Percentiles rank a stretch among this genome's conserved stretches.
phyloP scores from a whole-genome alignment of 2,888 invertebrate genomes.

The Drosophila melanosoma region DNA sequence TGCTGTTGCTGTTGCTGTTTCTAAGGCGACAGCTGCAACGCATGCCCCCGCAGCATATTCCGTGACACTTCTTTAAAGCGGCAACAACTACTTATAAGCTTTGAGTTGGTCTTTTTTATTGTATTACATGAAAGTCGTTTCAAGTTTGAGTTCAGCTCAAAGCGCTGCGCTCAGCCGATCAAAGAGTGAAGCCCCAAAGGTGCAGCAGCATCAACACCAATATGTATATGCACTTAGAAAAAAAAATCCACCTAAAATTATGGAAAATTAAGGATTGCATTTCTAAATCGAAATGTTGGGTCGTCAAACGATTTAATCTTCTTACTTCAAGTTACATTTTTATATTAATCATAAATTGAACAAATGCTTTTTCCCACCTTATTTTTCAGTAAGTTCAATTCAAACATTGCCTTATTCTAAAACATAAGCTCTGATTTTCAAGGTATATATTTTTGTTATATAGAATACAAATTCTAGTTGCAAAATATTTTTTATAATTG shows the following conservation, averaged over 20 bases:
- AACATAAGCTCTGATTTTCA: not conserved
- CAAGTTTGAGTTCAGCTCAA: constrained; percentile 55
- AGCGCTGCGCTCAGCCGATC: constrained; percentile 38
- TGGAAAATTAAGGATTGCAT: not conserved
- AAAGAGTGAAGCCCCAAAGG: constrained; percentile 58
- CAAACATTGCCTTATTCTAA: not conserved
- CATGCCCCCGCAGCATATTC: constrained; percentile 36
- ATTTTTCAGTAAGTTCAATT: not conserved
- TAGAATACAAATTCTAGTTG: not conserved
- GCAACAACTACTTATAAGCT: constrained; percentile 23
- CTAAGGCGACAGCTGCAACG: constrained; percentile 24
- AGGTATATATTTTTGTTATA: not conserved
- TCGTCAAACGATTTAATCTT: not conserved
- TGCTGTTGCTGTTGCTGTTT: not conserved
- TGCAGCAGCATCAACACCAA: constrained; percentile 34
- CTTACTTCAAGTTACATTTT: not conserved
- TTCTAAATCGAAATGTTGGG: not conserved
- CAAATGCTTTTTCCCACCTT: not conserved
- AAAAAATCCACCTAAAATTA: not conserved
- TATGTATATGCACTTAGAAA: not conserved
- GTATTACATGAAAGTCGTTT: constrained; percentile 35
- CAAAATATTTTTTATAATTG: too few relatives aligned
- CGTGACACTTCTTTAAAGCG: constrained; percentile 49
- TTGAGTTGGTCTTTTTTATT: constrained; percentile 34
- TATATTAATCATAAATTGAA: not conserved